These are phyloP conservation scores for Ramazzottius varieornatus DNA, from an alignment of 2,888 invertebrate species.

Conservation along the genomic window DNA sequence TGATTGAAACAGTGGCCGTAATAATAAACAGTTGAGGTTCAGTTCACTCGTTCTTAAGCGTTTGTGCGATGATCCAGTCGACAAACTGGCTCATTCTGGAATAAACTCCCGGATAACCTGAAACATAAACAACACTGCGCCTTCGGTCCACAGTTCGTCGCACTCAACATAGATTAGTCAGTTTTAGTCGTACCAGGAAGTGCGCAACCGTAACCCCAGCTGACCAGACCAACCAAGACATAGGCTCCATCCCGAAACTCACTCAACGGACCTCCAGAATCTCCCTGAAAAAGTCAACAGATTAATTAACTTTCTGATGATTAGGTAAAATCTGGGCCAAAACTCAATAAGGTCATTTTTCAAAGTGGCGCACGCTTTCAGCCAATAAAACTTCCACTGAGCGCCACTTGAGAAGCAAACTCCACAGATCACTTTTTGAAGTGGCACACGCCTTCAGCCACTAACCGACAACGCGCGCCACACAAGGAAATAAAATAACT, in stretches of 20 bases:
- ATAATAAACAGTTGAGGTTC: too few relatives aligned
- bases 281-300: background rate
- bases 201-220: conserved; percentile 3
- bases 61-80: background rate
- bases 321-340: background rate
- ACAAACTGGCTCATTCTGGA: background rate
- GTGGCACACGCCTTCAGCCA: too few relatives aligned
- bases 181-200: background rate
- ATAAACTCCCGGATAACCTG: background rate
- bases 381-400: too few relatives aligned
- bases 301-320: background rate
- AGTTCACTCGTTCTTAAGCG: too few relatives aligned
- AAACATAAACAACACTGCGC: background rate
- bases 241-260: background rate
- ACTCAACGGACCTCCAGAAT: background rate
- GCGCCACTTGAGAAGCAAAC: too few relatives aligned
- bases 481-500: too few relatives aligned
- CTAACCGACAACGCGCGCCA: too few relatives aligned
- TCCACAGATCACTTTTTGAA: too few relatives aligned
- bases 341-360: background rate
- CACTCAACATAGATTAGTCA: background rate
- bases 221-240: background rate
- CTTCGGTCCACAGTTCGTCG: background rate
- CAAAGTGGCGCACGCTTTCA: too few relatives aligned
- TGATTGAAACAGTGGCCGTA: too few relatives aligned